Percentiles rank a stretch among this genome's conserved stretches.
phyloP scores from a whole-genome alignment of 2,113 vertebrate species.

The Echinops telfairi region DNA sequence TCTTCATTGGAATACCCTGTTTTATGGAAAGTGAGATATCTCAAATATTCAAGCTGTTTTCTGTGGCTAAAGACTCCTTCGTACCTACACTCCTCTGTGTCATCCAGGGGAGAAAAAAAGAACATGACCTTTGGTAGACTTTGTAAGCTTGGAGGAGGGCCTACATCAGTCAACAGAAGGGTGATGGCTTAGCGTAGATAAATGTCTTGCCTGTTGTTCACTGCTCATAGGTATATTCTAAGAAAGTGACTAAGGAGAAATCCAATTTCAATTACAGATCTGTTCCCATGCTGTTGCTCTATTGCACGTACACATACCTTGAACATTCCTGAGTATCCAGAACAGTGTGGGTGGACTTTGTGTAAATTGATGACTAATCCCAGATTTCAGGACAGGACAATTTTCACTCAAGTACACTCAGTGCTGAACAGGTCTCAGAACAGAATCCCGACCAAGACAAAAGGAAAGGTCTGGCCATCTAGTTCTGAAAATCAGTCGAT shows the following conservation, averaged over 20 bases:
- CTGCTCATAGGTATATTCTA: neutral
- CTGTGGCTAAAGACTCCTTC: neutral
- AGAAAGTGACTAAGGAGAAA: constrained; percentile 14
- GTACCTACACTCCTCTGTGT: neutral
- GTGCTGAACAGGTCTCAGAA: neutral
- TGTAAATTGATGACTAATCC: neutral
- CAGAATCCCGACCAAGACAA: neutral
- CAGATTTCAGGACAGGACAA: neutral
- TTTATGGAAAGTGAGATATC: constrained; percentile 40
- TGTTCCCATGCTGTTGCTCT: neutral
- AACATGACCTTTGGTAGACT: neutral
- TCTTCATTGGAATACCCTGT: constrained; percentile 20
- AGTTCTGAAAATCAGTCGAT: neutral
- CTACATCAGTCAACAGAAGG: neutral
- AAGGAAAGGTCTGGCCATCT: neutral
- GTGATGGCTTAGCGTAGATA: neutral
- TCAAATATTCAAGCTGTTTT: constrained; percentile 18
- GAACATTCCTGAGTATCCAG: neutral
- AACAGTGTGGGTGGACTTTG: neutral
- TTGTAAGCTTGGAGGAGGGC: neutral
- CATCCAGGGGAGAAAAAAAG: neutral
- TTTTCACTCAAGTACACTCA: neutral
- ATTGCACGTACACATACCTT: neutral
- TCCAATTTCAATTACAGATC: neutral
- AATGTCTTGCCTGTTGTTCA: neutral